A percentile compares a stretch with the other conserved stretches of the same genome.
phyloP scores from a whole-genome alignment of 2,888 invertebrate species.

The Plagiodera versicolora region DNA sequence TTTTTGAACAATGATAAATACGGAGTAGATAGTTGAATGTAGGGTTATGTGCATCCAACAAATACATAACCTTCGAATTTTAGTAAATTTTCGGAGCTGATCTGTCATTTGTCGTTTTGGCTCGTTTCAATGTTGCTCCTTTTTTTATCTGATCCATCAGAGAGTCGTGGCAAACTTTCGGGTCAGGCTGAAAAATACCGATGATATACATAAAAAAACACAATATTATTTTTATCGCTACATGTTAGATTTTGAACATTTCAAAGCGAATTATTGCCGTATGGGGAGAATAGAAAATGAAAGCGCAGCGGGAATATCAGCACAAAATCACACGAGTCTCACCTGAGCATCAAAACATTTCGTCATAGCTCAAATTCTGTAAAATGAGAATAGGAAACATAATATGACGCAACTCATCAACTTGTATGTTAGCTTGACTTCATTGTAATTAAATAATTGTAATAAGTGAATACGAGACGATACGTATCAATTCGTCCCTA shows the following conservation, averaged over 20 bases:
- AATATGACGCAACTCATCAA: neutral
- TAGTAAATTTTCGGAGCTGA: slow-evolving; percentile 87
- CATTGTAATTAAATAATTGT: too few relatives aligned
- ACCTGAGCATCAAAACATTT: neutral
- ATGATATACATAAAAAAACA: neutral
- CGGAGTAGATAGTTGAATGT: neutral
- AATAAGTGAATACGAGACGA: too few relatives aligned
- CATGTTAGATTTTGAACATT: neutral
- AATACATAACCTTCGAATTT: slow-evolving; percentile 29
- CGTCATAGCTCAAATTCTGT: neutral
- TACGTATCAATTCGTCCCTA: too few relatives aligned
- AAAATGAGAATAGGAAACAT: neutral
- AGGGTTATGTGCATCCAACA: slow-evolving; percentile 1
- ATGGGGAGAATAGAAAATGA: neutral
- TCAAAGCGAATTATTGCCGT: neutral
- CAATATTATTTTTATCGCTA: neutral
- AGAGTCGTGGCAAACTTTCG: slow-evolving; percentile 79
- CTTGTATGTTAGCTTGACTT: too few relatives aligned
- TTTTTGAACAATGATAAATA: neutral
- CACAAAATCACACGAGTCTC: neutral
- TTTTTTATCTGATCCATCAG: slow-evolving; percentile 93
- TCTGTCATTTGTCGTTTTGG: slow-evolving; percentile 77
- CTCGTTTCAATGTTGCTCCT: slow-evolving; percentile 80
- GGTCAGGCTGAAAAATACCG: slow-evolving; percentile 66
- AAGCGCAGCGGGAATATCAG: neutral